phyloP scores from a whole-genome alignment of 2,113 vertebrate species.

The Pongo abelii region DNA sequence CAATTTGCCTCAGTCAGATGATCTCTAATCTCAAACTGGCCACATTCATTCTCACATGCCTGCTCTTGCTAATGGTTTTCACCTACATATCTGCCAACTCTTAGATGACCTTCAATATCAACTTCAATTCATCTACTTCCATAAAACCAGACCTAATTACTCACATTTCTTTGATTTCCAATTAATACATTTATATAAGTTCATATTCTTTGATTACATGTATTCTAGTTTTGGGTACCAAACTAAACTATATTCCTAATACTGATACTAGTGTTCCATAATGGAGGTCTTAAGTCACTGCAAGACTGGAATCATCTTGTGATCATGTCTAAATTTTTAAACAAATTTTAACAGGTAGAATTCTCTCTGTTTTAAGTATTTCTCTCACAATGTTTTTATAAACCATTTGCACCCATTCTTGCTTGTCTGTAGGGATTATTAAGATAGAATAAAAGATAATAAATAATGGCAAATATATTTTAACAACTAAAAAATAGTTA shows the following conservation, averaged over 20 bases:
- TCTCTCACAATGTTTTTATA: conserved; percentile 34
- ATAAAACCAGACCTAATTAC: conserved; percentile 32
- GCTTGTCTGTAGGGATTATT: not conserved
- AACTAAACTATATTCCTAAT: not conserved
- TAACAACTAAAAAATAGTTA: conserved; percentile 4
- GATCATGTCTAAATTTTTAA: conserved; percentile 33
- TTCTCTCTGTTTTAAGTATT: conserved; percentile 45
- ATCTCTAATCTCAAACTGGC: not conserved
- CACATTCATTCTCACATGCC: not conserved
- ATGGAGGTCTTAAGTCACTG: not conserved
- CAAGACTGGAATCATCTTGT: not conserved
- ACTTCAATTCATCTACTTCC: conserved; percentile 28
- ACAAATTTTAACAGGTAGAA: not conserved
- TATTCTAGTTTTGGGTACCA: not conserved
- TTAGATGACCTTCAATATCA: not conserved
- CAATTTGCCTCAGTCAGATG: not conserved
- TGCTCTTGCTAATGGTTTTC: not conserved
- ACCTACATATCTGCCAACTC: not conserved
- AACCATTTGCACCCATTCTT: not conserved
- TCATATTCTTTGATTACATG: not conserved
- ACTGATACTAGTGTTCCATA: not conserved
- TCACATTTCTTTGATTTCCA: conserved; percentile 38
- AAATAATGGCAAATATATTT: conserved; percentile 21
- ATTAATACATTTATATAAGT: conserved; percentile 4
- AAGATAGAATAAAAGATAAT: conserved; percentile 22